These are phyloP conservation scores for Heliconius erato DNA, from an alignment of 2,888 invertebrate species.

Conservation along the genomic window DNA sequence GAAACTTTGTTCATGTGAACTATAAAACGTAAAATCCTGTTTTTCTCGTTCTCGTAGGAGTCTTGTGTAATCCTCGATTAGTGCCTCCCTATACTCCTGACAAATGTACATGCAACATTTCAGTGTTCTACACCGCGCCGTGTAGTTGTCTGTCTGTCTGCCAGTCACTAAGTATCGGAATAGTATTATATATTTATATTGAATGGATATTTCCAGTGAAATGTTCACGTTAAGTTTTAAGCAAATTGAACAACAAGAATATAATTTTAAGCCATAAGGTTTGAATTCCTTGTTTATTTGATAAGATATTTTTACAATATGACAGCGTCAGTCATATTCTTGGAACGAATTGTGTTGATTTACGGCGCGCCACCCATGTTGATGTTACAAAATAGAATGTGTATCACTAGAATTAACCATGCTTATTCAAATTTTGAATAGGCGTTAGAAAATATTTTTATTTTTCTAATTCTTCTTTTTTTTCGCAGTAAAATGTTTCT, in stretches of 20 bases:
- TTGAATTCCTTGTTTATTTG: conserved; percentile 9
- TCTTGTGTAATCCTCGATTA: too few species aligned
- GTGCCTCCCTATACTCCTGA: not conserved
- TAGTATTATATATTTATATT: not conserved
- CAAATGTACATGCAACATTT: not conserved
- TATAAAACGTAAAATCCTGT: not conserved
- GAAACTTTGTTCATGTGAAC: not conserved
- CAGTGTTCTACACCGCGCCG: not conserved
- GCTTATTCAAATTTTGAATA: not conserved
- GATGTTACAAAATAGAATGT: conserved; percentile 71
- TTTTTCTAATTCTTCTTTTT: not conserved
- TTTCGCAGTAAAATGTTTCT: not conserved
- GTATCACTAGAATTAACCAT: not conserved
- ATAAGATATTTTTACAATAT: conserved; percentile 65
- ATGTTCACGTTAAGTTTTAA: not conserved
- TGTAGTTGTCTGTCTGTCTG: not conserved
- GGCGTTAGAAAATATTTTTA: not conserved
- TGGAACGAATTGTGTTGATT: conserved; percentile 77
- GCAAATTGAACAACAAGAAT: not conserved
- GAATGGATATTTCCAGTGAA: not conserved
- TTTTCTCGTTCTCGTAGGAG: not conserved
- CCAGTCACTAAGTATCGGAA: not conserved
- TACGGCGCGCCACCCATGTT: conserved; percentile 75
- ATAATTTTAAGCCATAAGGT: not conserved
- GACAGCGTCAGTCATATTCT: conserved; percentile 69